Evolutionary conservation across 2,797 vertebrate species (phyloP).

Genomic region (Pachyuromys duprasi): DNA sequence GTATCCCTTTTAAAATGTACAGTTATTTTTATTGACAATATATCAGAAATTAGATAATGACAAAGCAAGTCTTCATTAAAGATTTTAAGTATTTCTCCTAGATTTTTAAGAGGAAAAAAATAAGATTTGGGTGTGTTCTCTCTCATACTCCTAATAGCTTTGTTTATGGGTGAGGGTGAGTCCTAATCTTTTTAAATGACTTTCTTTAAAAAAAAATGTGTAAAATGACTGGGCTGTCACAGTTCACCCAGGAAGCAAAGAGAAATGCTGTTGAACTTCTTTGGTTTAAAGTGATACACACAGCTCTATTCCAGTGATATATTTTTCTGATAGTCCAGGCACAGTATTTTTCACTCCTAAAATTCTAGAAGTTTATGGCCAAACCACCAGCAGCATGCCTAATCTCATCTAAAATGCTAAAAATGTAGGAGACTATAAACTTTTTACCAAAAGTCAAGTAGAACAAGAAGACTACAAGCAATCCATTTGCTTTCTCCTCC

Average conservation of each 20-base stretch:
- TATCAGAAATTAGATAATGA: constrained; percentile 44
- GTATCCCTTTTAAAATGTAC: constrained; percentile 12
- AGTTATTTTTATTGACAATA: constrained; percentile 19
- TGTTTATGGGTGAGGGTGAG: not conserved
- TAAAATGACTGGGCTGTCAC: not conserved
- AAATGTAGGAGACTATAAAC: not conserved
- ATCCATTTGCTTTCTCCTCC: not conserved
- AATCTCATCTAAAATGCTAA: not conserved
- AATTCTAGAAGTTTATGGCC: constrained; percentile 32
- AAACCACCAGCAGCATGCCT: not conserved
- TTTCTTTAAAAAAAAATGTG: constrained; percentile 60
- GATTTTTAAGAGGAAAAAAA: constrained; percentile 33
- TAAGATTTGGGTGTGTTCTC: not conserved
- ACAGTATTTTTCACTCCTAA: constrained; percentile 33
- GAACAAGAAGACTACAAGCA: constrained; percentile 32
- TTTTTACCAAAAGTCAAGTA: constrained; percentile 39
- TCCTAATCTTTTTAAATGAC: constrained; percentile 46
- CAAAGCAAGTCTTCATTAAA: constrained; percentile 48
- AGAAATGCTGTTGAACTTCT: constrained; percentile 41
- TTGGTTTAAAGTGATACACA: constrained; percentile 45
- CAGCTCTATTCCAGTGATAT: constrained; percentile 47
- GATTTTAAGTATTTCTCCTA: constrained; percentile 25
- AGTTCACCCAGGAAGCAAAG: constrained; percentile 53
- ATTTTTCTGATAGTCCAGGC: constrained; percentile 49
- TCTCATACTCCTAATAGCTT: not conserved